phyloP scores from a whole-genome alignment of 35 echinoderm and acorn worm species.

The Heliocidaris tuberculata region DNA sequence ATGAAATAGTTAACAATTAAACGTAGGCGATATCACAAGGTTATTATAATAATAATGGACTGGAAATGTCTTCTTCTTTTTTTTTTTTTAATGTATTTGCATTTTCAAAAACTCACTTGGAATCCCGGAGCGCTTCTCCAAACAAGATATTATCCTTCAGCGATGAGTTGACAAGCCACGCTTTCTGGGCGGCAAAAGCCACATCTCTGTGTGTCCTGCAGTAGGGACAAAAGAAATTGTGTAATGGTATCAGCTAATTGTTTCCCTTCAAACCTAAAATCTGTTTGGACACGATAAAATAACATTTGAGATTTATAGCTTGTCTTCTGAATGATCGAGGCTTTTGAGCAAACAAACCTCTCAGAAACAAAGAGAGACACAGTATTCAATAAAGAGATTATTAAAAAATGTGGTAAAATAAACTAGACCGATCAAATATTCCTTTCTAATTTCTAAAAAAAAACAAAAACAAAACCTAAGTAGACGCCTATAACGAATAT shows the following conservation, averaged over 20 bases:
- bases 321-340: too few species aligned
- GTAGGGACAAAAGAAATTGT: constrained; percentile 35
- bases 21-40: neutral
- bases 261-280: neutral
- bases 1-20: neutral
- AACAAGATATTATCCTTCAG: constrained; percentile 80
- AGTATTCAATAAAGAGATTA: too few species aligned
- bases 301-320: too few species aligned
- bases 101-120: constrained; percentile 29
- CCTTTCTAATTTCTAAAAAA: too few species aligned
- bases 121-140: neutral
- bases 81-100: too few species aligned
- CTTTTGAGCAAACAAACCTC: too few species aligned
- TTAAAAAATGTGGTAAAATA: too few species aligned
- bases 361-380: too few species aligned
- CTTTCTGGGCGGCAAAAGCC: constrained; percentile 66
- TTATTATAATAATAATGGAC: neutral
- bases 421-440: too few species aligned
- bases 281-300: neutral
- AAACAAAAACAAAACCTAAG: too few species aligned
- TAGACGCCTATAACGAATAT: too few species aligned
- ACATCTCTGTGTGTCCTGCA: constrained; percentile 48
- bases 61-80: neutral
- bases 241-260: neutral
- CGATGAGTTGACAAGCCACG: constrained; percentile 79